These are phyloP conservation scores for Ivindomyrus marchei DNA, from an alignment of 2,113 vertebrate species.

Conservation along the genomic window DNA sequence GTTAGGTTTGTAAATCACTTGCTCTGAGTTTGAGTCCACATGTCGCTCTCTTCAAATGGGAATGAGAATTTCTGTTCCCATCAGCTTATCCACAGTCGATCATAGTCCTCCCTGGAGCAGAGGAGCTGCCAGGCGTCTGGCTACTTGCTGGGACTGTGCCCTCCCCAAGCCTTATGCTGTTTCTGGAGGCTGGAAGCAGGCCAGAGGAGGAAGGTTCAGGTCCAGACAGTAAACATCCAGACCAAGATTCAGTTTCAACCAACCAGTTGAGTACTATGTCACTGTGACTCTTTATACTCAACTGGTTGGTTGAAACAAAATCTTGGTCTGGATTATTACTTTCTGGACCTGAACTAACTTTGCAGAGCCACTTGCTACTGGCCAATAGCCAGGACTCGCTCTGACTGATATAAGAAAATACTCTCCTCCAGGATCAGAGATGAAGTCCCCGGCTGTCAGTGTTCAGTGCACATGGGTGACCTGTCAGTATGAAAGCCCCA, in stretches of 20 bases:
- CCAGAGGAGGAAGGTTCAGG: neutral
- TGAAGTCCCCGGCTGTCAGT: neutral
- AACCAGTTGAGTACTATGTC: neutral
- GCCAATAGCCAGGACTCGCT: neutral
- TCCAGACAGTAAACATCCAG: neutral
- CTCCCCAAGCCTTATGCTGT: neutral
- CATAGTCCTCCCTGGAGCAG: neutral
- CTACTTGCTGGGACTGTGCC: neutral
- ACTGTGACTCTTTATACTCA: neutral
- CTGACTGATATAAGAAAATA: neutral
- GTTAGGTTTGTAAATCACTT: neutral
- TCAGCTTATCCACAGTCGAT: neutral
- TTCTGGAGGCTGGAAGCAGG: neutral
- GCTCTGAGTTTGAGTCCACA: neutral
- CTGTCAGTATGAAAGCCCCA: neutral
- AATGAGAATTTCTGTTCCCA: neutral
- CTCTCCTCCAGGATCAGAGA: neutral
- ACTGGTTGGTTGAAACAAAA: neutral
- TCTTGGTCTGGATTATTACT: neutral
- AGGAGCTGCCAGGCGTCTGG: neutral
- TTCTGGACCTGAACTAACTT: neutral
- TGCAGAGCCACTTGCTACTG: neutral
- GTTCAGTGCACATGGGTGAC: neutral
- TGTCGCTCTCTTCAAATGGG: neutral
- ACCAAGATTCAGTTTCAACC: neutral